Percentiles rank a stretch among this genome's conserved stretches.
phyloP scores from a whole-genome alignment of 2,797 vertebrate genomes.

The Mionectes olivaceus region DNA sequence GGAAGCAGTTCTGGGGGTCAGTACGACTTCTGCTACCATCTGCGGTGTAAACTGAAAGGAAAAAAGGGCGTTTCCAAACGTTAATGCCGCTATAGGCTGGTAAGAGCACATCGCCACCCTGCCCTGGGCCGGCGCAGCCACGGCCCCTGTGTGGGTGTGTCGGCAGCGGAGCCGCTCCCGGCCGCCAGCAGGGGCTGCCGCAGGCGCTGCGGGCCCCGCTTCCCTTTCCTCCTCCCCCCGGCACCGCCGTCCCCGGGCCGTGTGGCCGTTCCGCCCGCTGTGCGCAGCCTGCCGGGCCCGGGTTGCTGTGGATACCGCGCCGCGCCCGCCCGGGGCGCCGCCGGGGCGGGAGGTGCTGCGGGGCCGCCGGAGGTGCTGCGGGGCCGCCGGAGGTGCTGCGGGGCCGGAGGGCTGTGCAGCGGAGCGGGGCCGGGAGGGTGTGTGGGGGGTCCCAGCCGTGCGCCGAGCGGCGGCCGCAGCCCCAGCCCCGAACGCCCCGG shows the following conservation, averaged over 20 bases:
- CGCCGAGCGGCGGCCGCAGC: not conserved
- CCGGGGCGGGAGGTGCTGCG: not conserved
- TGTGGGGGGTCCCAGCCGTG: not conserved
- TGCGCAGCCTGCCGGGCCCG: not conserved
- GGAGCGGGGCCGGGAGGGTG: not conserved
- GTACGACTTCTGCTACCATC: not conserved
- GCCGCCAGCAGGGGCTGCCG: not conserved
- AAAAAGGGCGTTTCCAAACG: accelerated
- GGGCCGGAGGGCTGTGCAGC: not conserved
- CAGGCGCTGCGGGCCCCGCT: no score
- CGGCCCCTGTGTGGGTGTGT: not conserved
- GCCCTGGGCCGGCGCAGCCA: not conserved
- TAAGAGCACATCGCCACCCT: not conserved
- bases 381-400: not conserved
- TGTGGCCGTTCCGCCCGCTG: accelerated
- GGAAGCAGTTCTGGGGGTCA: accelerated
- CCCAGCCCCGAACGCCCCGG: no score
- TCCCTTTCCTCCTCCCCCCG: accelerated
- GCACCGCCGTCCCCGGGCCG: accelerated
- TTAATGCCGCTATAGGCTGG: accelerated
- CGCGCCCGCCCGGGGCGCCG: not conserved
- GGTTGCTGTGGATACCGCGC: not conserved
- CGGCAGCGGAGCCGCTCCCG: not conserved
- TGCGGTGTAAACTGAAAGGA: not conserved
- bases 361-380: not conserved